phyloP scores from a whole-genome alignment of 2,888 invertebrate species.

The Oligia fasciuncula region DNA sequence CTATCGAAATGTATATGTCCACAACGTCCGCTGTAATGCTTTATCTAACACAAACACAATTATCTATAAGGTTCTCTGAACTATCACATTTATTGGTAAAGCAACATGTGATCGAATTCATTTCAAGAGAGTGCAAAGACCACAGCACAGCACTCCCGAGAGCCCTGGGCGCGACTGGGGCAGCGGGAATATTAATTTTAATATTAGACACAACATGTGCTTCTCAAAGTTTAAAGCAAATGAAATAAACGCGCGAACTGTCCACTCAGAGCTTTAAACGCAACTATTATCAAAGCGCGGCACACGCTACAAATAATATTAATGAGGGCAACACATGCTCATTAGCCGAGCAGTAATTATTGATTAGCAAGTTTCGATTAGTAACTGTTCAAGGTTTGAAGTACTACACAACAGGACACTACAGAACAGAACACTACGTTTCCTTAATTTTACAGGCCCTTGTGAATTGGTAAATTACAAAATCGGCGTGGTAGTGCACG shows the following conservation, averaged over 20 bases:
- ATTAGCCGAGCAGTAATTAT: constrained; percentile 73
- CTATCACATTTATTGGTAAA: constrained; percentile 77
- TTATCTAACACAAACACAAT: constrained; percentile 87
- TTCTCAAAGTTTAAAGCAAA: constrained; percentile 80
- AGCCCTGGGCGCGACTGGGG: constrained; percentile 86
- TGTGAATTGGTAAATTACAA: constrained; percentile 42
- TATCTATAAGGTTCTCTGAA: constrained; percentile 80
- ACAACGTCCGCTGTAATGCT: constrained; percentile 69
- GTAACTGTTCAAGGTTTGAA: constrained; percentile 72
- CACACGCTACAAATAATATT: constrained; percentile 61
- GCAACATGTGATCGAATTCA: constrained; percentile 80
- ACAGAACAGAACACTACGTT: constrained; percentile 57
- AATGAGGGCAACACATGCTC: constrained; percentile 70
- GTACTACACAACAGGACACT: constrained; percentile 39
- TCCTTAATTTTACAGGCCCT: constrained; percentile 49
- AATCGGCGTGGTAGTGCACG: constrained; percentile 13
- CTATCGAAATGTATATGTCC: constrained; percentile 72
- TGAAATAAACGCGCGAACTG: constrained; percentile 57
- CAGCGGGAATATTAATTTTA: constrained; percentile 88
- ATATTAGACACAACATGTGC: constrained; percentile 84
- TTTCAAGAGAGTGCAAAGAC: constrained; percentile 74
- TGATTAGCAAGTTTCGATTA: constrained; percentile 73
- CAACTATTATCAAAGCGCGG: constrained; percentile 65
- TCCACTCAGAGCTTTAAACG: constrained; percentile 46
- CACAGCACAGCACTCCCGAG: constrained; percentile 80